Base-by-base conservation (phyloP, 2,888 invertebrate genomes). In the Pantelozetes paolii region DNA sequence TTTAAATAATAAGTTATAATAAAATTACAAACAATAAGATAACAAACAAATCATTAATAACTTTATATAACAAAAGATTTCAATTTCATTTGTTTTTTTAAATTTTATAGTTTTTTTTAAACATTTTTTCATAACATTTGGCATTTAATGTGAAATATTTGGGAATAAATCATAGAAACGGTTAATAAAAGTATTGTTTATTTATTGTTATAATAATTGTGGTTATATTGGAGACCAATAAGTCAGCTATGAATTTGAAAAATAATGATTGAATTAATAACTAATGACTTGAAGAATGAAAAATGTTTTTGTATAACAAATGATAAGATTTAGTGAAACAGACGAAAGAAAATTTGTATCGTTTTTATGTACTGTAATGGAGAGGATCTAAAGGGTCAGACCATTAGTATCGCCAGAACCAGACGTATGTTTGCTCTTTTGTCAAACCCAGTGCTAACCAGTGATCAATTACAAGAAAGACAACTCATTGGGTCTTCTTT, bases 381-480 rank as follows among this genome's bases (percentile, higher is more conserved):
- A 62, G 32, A 30, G 64, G 28, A 64, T 64, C 36, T 36, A 64
- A 64, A 64, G 64, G 64, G 36, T 64, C 64, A 20, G n/a, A n/a
- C n/a, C n/a, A 36, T 36, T 36, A 8, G 36, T 36, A 36, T 36
- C 9, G 36, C 9, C 36, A 36, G 20, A 64, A 64, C 64, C 64
- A 59, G 59, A 59, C 64, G 36, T 64, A 59, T 36, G 32, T 32
- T 64, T 64, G 36, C 64, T 64, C 64, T 64, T 32, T 64, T 64
- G 64, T 64, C 64, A 64, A 64, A 36, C 8, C 30, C 64, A 64
- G 62, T 62, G 9, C 57, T 23, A 57, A 57, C 57, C 32, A 62
- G 64, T 36, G 20, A 64, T 36, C 40, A 64, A 64, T 64, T 36
- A 18, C n/a, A 64, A 36, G 64, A 9, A 20, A 64, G 18, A 64